These are phyloP conservation scores for Choristoneura fumiferana DNA, from an alignment of 1,140 invertebrate species.

Conservation along the genomic window DNA sequence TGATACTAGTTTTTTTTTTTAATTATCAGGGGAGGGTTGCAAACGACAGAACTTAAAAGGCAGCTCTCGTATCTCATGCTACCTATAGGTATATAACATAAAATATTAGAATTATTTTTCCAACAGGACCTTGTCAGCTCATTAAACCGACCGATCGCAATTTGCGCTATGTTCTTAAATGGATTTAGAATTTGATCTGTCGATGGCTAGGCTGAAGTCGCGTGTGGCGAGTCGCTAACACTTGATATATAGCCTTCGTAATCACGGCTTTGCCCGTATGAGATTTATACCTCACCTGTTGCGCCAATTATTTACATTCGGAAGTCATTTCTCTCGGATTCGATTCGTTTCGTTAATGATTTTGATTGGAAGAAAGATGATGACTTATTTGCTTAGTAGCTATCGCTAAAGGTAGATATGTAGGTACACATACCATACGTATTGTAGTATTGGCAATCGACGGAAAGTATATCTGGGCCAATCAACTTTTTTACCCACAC, in stretches of 20 bases:
- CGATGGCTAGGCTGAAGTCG: constrained; percentile 40
- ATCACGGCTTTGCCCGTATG: constrained; percentile 53
- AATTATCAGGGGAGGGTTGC: too few species aligned
- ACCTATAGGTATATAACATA: too few species aligned
- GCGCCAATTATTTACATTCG: constrained; percentile 66
- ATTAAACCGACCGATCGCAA: too few species aligned
- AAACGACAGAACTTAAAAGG: too few species aligned
- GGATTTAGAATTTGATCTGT: constrained; percentile 31
- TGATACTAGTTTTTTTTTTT: too few species aligned
- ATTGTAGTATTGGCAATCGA: too few species aligned
- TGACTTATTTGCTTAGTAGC: constrained; percentile 12
- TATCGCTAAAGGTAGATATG: constrained; percentile 19
- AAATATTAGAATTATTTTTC: too few species aligned
- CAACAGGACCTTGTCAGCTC: too few species aligned
- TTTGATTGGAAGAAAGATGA: constrained; percentile 22
- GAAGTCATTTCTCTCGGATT: constrained; percentile 49
- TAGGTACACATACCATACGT: too few species aligned
- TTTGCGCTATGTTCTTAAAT: constrained; percentile 22
- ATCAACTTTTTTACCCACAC: too few species aligned
- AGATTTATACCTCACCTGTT: constrained; percentile 68
- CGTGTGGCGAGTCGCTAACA: constrained; percentile 45
- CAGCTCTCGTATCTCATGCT: too few species aligned
- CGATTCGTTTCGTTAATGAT: constrained; percentile 39
- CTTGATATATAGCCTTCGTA: constrained; percentile 64
- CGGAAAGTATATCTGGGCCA: too few species aligned